Percentiles rank a stretch among this genome's conserved stretches.
These are phyloP conservation scores for Neuroscelio doddi DNA, from an alignment of 2,888 invertebrate species.

Conservation along the genomic window DNA sequence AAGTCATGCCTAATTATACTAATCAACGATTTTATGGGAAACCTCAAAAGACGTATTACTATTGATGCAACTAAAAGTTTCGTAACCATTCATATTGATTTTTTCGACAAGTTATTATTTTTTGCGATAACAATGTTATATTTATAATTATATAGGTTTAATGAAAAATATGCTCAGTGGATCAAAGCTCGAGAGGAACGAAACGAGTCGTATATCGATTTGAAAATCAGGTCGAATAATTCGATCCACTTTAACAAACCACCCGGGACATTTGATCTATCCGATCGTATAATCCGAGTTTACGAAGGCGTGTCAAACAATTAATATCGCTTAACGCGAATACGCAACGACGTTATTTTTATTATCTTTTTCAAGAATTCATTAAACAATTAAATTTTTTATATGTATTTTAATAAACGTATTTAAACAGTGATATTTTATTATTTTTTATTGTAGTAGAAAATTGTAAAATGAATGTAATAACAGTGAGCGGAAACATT, in stretches of 20 bases:
- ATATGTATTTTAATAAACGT: too few relatives aligned
- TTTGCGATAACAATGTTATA: too few relatives aligned
- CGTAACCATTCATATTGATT: background rate
- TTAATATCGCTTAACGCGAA: constrained; percentile 15
- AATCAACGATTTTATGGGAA: constrained; percentile 24
- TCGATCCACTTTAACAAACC: constrained; percentile 17
- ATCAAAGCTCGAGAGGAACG: background rate
- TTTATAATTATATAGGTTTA: too few relatives aligned
- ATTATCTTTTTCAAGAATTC: constrained; percentile 16
- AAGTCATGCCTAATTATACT: constrained; percentile 20
- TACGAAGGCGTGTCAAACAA: constrained; percentile 28
- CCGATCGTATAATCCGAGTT: constrained; percentile 23
- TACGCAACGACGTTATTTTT: background rate
- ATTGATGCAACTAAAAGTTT: too few relatives aligned
- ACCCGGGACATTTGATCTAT: constrained; percentile 28
- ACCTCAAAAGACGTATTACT: constrained; percentile 11
- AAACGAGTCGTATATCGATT: constrained; percentile 14
- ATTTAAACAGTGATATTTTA: too few relatives aligned
- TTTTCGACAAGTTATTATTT: too few relatives aligned
- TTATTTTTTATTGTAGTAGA: too few relatives aligned
- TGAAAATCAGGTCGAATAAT: constrained; percentile 34
- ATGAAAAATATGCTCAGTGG: too few relatives aligned
- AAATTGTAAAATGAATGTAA: constrained; percentile 31
- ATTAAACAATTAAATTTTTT: too few relatives aligned
- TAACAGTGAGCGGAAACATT: constrained; percentile 36